Percentiles rank a stretch among this genome's conserved stretches.
These are phyloP conservation scores for Thaumatotibia leucotreta DNA, from an alignment of 1,140 invertebrate genomes.

Conservation along the genomic window DNA sequence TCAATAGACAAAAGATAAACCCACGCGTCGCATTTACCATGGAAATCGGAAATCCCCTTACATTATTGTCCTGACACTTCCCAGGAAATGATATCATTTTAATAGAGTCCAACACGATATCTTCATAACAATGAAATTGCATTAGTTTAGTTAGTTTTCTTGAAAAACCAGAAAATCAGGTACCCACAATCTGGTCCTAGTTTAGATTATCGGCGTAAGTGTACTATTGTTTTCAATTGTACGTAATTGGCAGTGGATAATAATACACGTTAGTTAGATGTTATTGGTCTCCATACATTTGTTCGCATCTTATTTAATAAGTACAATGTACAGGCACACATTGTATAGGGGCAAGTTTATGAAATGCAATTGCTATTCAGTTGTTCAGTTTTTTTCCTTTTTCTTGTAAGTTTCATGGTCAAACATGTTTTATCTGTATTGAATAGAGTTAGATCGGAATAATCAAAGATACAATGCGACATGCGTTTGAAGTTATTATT, in stretches of 20 bases:
- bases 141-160: constrained; percentile 47
- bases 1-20: constrained; percentile 47
- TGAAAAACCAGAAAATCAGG: constrained; percentile 57
- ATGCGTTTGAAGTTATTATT: constrained; percentile 73
- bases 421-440: constrained; percentile 60
- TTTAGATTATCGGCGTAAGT: constrained; percentile 48
- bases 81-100: constrained; percentile 46
- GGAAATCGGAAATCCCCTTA: constrained; percentile 66
- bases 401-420: constrained; percentile 43
- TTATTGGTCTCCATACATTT: background rate
- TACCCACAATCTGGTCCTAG: constrained; percentile 48
- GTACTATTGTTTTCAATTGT: constrained; percentile 24
- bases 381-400: constrained; percentile 36
- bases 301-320: background rate
- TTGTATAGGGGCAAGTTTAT: background rate
- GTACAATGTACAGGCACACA: background rate
- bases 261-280: background rate
- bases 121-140: constrained; percentile 44
- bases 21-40: constrained; percentile 30
- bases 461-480: constrained; percentile 72
- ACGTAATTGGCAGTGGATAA: background rate
- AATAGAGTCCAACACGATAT: constrained; percentile 21
- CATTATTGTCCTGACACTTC: constrained; percentile 53
- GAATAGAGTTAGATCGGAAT: constrained; percentile 67
- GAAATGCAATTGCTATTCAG: constrained; percentile 20